Base-by-base conservation (phyloP, 37 sponge, comb jelly and placozoan species). In the Mnemiopsis leidyi region DNA sequence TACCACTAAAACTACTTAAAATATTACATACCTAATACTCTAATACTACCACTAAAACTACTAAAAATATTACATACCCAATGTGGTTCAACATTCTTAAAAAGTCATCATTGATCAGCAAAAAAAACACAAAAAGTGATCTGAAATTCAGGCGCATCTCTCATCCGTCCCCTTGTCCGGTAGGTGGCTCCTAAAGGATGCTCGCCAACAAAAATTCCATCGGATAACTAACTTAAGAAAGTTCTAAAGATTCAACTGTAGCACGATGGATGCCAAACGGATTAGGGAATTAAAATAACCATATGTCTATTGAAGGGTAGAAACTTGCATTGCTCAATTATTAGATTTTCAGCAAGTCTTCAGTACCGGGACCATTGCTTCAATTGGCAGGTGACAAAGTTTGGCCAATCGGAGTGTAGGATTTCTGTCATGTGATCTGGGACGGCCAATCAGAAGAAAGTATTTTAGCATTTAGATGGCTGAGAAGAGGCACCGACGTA, bases 261-360 rank as follows among this genome's bases (percentile, higher is more conserved):
- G 61, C 9, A 5, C 61, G 9, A 48, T 48, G 13, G 61, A 5
- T 13, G 13, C 61, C 5, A 48, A 48, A 48, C 61, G 61, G 61
- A 48, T 48, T 48, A 48, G 61, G n/a, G 13, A 48, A 48, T 48
- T 48, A 48, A 48, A 48, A 48, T 48, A 48, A 48, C 61, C 61
- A 48, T 48, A 48, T 48, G 61, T 48, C 61, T 48, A 48, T 48
- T 48, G 5, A 13, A 13, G 61, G 61, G 13, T 48, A 48, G 61
- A 48, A 48, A 48, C 61, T 48, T 13, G 61, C 61, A 48, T 48
- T 48, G 61, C 61, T 69, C 73, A 69, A 69, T 69, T 69, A 69
- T 69, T 69, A 3, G 73, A 69, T 69, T 69, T 69, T 5, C n/a
- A 28, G 29, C 73, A 28, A 25, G 23, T 69, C 73, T 5, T 69